These are phyloP conservation scores for Caenorhabditis virilis DNA, from an alignment of 2,888 invertebrate genomes.

Conservation along the genomic window DNA sequence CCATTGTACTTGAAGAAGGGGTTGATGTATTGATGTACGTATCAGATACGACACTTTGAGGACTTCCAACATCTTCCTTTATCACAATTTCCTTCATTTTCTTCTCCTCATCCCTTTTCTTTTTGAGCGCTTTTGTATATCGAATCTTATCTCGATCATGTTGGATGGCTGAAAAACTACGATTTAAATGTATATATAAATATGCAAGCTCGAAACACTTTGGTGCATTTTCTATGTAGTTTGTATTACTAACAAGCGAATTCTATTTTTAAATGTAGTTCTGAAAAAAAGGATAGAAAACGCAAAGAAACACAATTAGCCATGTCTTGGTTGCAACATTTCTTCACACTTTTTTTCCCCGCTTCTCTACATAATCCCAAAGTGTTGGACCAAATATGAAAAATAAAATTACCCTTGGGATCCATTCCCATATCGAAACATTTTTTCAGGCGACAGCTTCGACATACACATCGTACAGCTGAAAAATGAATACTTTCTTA, in stretches of 20 bases:
- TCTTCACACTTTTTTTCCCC: neutral
- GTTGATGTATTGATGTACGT: slow-evolving; percentile 52
- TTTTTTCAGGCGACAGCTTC: slow-evolving; percentile 58
- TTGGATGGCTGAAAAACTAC: slow-evolving; percentile 58
- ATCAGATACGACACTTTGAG: slow-evolving; percentile 44
- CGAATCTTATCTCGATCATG: slow-evolving; percentile 61
- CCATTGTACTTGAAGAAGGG: slow-evolving; percentile 53
- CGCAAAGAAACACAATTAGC: neutral
- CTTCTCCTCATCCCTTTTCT: slow-evolving; percentile 51
- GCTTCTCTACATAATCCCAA: neutral
- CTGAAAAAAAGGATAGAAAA: no score
- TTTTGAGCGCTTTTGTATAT: slow-evolving; percentile 55
- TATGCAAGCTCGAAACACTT: no score
- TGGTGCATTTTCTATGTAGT: no score
- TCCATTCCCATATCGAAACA: slow-evolving; percentile 62
- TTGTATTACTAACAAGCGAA: no score
- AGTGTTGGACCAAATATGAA: neutral
- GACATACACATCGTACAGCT: slow-evolving; percentile 59
- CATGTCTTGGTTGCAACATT: neutral
- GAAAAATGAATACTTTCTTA: no score
- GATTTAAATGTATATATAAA: no score
- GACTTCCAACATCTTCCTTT: slow-evolving; percentile 49
- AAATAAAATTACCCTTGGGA: slow-evolving; percentile 47
- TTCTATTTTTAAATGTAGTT: no score
- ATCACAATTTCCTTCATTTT: slow-evolving; percentile 29